Conservation (phyloP, 1,140 invertebrate genomes). For the Lordiphosa collinella region DNA sequence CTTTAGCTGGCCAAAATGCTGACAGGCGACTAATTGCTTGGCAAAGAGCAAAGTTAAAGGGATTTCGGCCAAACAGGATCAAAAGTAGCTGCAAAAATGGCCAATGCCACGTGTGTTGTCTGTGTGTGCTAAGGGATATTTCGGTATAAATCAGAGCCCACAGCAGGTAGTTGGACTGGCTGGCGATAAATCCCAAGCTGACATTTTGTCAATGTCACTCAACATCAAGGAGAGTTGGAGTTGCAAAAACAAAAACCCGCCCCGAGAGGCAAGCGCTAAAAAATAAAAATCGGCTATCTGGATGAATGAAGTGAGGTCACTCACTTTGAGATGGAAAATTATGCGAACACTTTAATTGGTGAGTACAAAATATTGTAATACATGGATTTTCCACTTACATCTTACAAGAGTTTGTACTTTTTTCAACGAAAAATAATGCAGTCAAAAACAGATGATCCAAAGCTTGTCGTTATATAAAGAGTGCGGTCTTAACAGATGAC, state of each 20-base stretch:
- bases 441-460: too few species aligned
- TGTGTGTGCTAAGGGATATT: conserved; percentile 1
- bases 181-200: conserved; percentile 32
- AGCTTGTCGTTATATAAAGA: too few species aligned
- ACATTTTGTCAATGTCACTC: conserved; percentile 47
- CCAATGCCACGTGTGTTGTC: conserved; percentile 2
- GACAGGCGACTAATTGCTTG: conserved; percentile 59
- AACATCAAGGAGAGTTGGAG: conserved; percentile 6
- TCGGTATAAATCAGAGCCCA: conserved; percentile 19
- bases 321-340: conserved; percentile 7
- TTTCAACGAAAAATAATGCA: too few species aligned
- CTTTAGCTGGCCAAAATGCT: conserved; percentile 40
- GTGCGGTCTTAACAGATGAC: too few species aligned
- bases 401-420: too few species aligned
- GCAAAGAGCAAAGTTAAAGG: conserved; percentile 36
- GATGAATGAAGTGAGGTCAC: conserved; percentile 2
- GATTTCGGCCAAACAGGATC: conserved; percentile 26
- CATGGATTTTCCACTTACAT: too few species aligned
- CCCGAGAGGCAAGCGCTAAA: conserved; percentile 7
- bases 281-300: conserved; percentile 10
- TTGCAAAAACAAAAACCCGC: conserved; percentile 11
- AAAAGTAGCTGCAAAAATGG: conserved; percentile 29
- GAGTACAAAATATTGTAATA: too few species aligned
- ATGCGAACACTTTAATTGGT: too few species aligned
- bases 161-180: conserved; percentile 20